These are phyloP conservation scores for Neosalanx taihuensis DNA, from an alignment of 2,797 vertebrate species.

Conservation along the genomic window DNA sequence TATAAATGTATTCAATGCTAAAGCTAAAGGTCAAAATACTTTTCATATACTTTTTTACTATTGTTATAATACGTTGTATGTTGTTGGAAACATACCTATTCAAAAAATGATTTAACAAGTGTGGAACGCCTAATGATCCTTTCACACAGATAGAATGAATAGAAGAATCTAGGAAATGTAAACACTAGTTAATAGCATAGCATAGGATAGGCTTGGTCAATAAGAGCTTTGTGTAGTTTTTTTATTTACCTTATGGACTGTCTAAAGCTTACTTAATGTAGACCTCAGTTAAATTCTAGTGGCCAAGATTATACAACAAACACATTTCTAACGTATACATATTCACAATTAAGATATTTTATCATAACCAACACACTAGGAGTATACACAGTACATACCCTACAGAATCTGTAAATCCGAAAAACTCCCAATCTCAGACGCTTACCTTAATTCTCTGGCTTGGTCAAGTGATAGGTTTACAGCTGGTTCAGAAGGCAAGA, in stretches of 20 bases:
- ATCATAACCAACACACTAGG: no score
- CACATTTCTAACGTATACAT: no score
- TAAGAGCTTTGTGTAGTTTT: neutral
- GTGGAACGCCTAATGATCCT: no score
- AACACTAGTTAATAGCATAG: neutral
- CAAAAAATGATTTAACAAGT: no score
- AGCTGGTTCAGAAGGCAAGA: constrained; percentile 35
- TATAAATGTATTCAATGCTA: neutral
- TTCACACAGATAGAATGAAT: no score
- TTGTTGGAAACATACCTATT: no score
- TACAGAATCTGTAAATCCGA: no score
- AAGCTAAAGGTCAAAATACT: neutral
- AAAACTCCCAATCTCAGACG: constrained; percentile 14
- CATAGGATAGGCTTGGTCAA: neutral
- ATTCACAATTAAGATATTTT: no score
- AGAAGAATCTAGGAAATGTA: neutral
- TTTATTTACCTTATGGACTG: neutral
- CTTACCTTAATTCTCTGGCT: constrained; percentile 58
- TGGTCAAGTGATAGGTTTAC: constrained; percentile 61
- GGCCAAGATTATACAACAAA: no score
- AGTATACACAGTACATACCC: no score
- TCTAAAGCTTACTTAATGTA: neutral
- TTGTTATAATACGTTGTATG: no score
- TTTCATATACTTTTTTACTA: neutral
- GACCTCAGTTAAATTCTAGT: neutral